These are phyloP conservation scores for Synanthedon formicaeformis DNA, from an alignment of 2,888 invertebrate species.

Conservation along the genomic window DNA sequence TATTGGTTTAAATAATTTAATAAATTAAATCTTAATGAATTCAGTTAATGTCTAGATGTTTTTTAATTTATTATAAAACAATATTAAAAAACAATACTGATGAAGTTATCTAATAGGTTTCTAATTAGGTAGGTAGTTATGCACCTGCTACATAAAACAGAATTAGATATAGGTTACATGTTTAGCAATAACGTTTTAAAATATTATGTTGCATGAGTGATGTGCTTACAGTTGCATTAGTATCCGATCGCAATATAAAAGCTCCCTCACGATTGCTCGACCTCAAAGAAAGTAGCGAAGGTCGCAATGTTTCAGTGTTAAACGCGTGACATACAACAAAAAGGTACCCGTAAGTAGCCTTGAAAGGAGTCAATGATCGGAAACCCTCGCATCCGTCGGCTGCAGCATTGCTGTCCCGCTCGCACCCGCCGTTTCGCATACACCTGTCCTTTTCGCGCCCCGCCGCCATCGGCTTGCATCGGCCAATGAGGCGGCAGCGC, in stretches of 20 bases:
- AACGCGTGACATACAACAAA: constrained; percentile 48
- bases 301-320: constrained; percentile 51
- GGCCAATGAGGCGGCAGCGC: constrained; percentile 50
- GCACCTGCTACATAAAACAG: too few species aligned
- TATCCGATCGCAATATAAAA: neutral
- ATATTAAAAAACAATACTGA: too few species aligned
- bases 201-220: too few species aligned
- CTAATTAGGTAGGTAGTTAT: too few species aligned
- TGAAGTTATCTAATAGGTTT: too few species aligned
- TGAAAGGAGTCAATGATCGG: constrained; percentile 66
- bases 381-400: constrained; percentile 63
- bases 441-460: constrained; percentile 29
- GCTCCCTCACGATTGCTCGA: constrained; percentile 17
- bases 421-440: constrained; percentile 15
- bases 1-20: too few species aligned
- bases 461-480: constrained; percentile 29
- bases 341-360: constrained; percentile 56
- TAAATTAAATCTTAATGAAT: too few species aligned
- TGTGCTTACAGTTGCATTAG: neutral
- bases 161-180: too few species aligned
- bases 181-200: too few species aligned
- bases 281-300: constrained; percentile 61
- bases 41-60: too few species aligned
- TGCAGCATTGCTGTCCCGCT: constrained; percentile 38
- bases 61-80: too few species aligned